Percentiles rank a stretch among this genome's conserved stretches.
These are phyloP conservation scores for Leucophenga montana DNA, from an alignment of 2,888 invertebrate genomes.

Conservation along the genomic window DNA sequence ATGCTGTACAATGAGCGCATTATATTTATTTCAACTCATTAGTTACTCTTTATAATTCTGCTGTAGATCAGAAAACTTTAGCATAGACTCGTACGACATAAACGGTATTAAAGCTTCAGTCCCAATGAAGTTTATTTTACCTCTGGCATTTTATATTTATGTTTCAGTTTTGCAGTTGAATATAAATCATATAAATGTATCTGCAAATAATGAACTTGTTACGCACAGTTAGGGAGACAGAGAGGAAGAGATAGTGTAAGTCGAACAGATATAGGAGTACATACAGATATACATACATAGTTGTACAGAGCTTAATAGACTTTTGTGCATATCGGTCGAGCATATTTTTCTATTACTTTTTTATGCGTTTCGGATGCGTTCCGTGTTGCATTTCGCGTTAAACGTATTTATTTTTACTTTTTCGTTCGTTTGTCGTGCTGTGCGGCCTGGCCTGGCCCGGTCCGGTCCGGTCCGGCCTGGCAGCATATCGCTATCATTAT, in stretches of 20 bases:
- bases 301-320: background rate
- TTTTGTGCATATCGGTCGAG: background rate
- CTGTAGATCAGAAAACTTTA: too few relatives aligned
- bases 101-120: too few relatives aligned
- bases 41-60: too few relatives aligned
- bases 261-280: slow-evolving; percentile 35
- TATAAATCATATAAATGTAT: too few relatives aligned
- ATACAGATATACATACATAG: slow-evolving; percentile 1
- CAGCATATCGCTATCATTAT: slow-evolving; percentile 3
- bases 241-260: background rate
- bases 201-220: too few relatives aligned
- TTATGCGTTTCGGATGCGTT: background rate
- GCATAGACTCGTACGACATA: too few relatives aligned
- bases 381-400: slow-evolving; percentile 3
- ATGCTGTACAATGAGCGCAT: too few relatives aligned
- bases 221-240: too few relatives aligned
- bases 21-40: too few relatives aligned
- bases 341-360: background rate
- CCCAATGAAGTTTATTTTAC: too few relatives aligned
- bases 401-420: background rate
- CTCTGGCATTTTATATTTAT: too few relatives aligned
- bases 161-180: too few relatives aligned
- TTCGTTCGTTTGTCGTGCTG: slow-evolving; percentile 4
- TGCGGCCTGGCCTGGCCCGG: slow-evolving; percentile 1
- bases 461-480: background rate